Percentiles rank a stretch among this genome's conserved stretches.
Evolutionary conservation across 2,113 vertebrate species (phyloP).

Genomic region (Apus apus): DNA sequence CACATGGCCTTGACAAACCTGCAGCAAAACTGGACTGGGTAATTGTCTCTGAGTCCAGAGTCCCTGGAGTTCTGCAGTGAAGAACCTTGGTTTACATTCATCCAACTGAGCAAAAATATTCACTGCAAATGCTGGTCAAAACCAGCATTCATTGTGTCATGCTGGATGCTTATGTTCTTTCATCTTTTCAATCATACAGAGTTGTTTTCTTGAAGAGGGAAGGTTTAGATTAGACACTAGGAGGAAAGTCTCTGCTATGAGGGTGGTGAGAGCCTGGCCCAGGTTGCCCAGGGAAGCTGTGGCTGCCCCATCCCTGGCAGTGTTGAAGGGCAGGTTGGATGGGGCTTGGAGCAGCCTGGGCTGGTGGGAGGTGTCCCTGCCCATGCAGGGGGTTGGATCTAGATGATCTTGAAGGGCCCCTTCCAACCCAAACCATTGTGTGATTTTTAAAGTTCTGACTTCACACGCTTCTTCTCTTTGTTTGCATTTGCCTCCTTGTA

Average conservation of each 20-base stretch:
- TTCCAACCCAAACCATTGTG: too few relatives aligned
- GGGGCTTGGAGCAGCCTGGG: too few relatives aligned
- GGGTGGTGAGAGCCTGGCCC: too few relatives aligned
- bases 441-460: background rate
- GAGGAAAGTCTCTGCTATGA: too few relatives aligned
- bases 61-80: background rate
- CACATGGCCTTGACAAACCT: background rate
- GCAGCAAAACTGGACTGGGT: background rate
- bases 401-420: too few relatives aligned
- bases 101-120: background rate
- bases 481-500: background rate
- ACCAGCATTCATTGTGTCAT: background rate
- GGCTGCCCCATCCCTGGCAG: too few relatives aligned
- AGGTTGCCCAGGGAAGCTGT: too few relatives aligned
- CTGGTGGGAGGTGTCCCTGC: too few relatives aligned
- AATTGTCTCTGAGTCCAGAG: background rate
- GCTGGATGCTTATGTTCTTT: background rate
- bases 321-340: too few relatives aligned
- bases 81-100: background rate
- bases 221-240: too few relatives aligned
- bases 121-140: background rate
- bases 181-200: background rate
- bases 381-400: too few relatives aligned
- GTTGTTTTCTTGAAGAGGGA: background rate
- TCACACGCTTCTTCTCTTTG: background rate